Evolutionary conservation across 1,140 invertebrate genomes (phyloP), one percentile per base, ranked within the genome.

Genomic region (Drosophila subpulchrella): DNA sequence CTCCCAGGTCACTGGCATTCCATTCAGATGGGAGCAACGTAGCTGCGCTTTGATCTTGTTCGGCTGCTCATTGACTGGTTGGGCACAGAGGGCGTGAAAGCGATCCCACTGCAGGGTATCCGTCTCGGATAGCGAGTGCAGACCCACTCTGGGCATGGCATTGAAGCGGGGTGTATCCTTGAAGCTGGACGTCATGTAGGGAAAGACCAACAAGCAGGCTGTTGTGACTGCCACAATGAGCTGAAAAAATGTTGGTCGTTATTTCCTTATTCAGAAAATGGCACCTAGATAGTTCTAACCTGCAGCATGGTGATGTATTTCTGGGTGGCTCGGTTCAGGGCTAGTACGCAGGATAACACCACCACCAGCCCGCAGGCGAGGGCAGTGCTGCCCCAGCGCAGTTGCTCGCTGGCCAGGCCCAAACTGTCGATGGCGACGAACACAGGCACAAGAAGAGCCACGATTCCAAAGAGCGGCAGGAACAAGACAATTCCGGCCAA

Each of bases 401-500:
- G 94, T 1, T 95, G 92, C 6, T 95, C 83, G 79, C 95, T 95
- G 11, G 94, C 94, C 44, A 96, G 92, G 0, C 95, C 94, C 10
- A 96, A 92, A 78, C 95, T 96, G 72, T 96, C 96, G 1, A 95
- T 93, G 48, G 95, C 93, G 6, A 96, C 96, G 7, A 96, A 94
- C 11, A 96, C 94, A 0, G 96, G 96, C 34, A 97, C 92, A 3
- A 96, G 93, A 1, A 97, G 93, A 0, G 95, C 96, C 0, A 95
- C 94, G 20, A 97, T 92, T 1, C 96, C 96, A n/a, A 96, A 95
- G 2, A 97, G 92, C 0, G 96, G 96, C 32, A 97, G 78, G 77
- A 97, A 97, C 0, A 97, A 83, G 1, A 97, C 95, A 32, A 96
- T 94, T 6, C 96, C 96, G 5, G 96, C 96, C 17, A 97, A 75